Percentiles rank a stretch among this genome's conserved stretches.
phyloP scores from a whole-genome alignment of 1,140 invertebrate genomes.

The Polyergus mexicanus region DNA sequence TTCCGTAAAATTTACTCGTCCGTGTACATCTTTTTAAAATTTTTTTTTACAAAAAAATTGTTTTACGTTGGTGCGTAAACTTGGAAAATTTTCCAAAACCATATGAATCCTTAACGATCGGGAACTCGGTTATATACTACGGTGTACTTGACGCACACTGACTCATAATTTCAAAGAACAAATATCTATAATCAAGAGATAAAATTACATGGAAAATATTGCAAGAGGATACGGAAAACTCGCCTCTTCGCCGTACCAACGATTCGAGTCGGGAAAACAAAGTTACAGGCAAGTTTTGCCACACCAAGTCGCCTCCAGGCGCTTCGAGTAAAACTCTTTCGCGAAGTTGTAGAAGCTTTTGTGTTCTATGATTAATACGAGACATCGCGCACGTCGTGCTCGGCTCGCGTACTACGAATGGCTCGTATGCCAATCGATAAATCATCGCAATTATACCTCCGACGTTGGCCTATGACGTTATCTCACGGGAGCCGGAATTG shows the following conservation, averaged over 20 bases:
- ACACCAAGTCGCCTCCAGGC: conserved; percentile 9
- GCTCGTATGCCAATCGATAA: conserved; percentile 53
- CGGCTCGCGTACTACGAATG: conserved; percentile 49
- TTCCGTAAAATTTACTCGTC: conserved; percentile 29
- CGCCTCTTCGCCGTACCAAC: neutral
- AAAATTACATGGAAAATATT: conserved; percentile 22
- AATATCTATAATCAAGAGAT: neutral
- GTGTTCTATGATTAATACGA: conserved; percentile 58
- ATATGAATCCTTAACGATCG: neutral
- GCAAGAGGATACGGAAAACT: neutral
- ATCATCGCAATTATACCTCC: conserved; percentile 56
- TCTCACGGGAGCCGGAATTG: conserved; percentile 39
- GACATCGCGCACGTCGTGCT: conserved; percentile 58
- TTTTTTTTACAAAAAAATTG: neutral
- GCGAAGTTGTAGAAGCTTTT: conserved; percentile 52
- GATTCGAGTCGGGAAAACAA: conserved; percentile 45
- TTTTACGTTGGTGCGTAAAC: neutral
- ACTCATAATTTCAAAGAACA: neutral
- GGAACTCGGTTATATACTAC: neutral
- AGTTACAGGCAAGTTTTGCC: conserved; percentile 39
- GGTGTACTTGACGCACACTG: neutral
- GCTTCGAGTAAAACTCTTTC: conserved; percentile 56
- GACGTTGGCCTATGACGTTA: conserved; percentile 57
- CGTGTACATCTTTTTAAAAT: neutral
- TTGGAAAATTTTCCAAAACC: conserved; percentile 2